A percentile compares a stretch with the other conserved stretches of the same genome.
These are phyloP conservation scores for Pardalotus punctatus DNA, from an alignment of 2,113 vertebrate genomes.

Conservation along the genomic window DNA sequence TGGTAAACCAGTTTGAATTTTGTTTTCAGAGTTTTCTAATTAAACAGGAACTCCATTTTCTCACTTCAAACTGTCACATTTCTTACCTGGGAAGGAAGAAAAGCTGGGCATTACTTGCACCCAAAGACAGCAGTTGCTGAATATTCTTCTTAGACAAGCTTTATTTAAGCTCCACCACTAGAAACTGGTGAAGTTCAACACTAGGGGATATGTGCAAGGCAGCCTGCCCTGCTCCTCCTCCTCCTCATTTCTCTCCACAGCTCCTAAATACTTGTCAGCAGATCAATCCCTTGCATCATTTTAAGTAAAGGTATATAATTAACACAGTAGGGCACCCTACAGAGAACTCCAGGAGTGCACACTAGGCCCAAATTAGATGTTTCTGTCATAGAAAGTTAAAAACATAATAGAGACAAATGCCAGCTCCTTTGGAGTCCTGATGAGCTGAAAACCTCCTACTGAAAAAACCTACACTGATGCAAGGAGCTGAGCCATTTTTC, in stretches of 20 bases:
- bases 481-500: rapidly evolving
- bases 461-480: not conserved
- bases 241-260: not conserved
- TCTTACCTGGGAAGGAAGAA: not conserved
- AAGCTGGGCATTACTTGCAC: not conserved
- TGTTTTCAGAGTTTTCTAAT: not conserved
- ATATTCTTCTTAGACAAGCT: not conserved
- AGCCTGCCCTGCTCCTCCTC: not conserved
- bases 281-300: not conserved
- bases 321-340: not conserved
- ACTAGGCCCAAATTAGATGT: not conserved
- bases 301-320: not conserved
- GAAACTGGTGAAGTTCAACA: not conserved
- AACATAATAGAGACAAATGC: not conserved
- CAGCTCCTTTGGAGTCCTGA: not conserved
- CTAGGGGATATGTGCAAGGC: rapidly evolving
- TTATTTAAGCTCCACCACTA: not conserved
- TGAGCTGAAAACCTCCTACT: not conserved
- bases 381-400: not conserved
- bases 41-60: not conserved
- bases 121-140: not conserved
- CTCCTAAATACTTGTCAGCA: not conserved
- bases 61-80: not conserved
- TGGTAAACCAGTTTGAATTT: not conserved
- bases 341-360: not conserved